Evolutionary conservation across 2,888 invertebrate genomes (phyloP).

Genomic region (Himalopsyche anomala): DNA sequence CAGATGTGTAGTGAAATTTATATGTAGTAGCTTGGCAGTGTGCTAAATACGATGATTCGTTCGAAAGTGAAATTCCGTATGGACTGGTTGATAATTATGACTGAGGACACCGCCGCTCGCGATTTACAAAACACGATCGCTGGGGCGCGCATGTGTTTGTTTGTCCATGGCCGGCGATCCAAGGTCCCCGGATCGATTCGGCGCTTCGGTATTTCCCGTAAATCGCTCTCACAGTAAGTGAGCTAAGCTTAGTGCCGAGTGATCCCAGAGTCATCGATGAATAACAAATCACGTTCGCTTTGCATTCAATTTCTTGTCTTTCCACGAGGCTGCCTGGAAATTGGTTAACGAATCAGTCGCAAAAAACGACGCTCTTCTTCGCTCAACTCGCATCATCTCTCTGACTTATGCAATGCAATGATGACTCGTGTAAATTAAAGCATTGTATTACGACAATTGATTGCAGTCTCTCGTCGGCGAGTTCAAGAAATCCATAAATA

Average conservation of each 20-base stretch:
- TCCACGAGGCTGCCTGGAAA: constrained; percentile 13
- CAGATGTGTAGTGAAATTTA: too few species aligned
- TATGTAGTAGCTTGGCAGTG: too few species aligned
- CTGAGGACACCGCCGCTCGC: too few species aligned
- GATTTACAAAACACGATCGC: neutral
- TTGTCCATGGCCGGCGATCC: constrained; percentile 18
- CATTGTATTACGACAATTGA: neutral
- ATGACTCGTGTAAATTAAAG: constrained; percentile 34
- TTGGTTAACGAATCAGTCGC: neutral
- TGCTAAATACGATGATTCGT: too few species aligned
- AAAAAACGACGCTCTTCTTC: neutral
- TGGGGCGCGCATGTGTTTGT: constrained; percentile 6
- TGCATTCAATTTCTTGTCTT: neutral
- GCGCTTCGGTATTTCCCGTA: constrained; percentile 31
- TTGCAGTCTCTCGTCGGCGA: neutral
- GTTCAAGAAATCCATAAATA: constrained; percentile 8
- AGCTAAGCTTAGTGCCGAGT: neutral
- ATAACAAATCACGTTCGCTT: constrained; percentile 9
- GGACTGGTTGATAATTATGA: too few species aligned
- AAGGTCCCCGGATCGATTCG: constrained; percentile 29
- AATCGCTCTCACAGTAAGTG: neutral
- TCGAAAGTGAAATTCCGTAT: too few species aligned
- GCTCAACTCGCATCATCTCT: neutral
- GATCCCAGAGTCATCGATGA: constrained; percentile 21
- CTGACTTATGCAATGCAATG: neutral